phyloP scores from a whole-genome alignment of 2,888 invertebrate species.

The Ormyrus pomaceus region DNA sequence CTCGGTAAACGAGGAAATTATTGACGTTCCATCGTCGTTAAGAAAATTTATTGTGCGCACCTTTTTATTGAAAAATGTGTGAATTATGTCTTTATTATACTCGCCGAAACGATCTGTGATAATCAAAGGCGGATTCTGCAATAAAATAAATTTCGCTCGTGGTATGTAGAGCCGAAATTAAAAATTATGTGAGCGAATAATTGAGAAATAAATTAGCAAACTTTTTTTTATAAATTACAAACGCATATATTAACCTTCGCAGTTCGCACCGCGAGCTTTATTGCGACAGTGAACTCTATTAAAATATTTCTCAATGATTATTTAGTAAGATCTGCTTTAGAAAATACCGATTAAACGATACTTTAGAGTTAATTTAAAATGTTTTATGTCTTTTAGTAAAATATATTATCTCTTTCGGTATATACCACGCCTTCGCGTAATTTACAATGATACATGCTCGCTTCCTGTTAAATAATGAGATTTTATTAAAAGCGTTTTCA shows the following conservation, averaged over 20 bases:
- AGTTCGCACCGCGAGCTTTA: no score
- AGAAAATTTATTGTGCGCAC: slow-evolving; percentile 20
- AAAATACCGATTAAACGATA: no score
- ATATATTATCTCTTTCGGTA: no score
- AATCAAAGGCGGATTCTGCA: slow-evolving; percentile 12
- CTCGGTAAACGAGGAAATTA: slow-evolving; percentile 14
- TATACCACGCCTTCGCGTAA: no score
- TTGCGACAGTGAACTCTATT: background rate
- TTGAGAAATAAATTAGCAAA: slow-evolving; percentile 5
- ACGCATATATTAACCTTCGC: background rate
- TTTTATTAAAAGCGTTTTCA: no score
- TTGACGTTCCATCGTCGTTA: slow-evolving; percentile 21
- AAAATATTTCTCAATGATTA: background rate
- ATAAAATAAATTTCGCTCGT: slow-evolving; percentile 24
- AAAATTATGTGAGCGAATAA: background rate
- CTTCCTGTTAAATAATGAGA: no score
- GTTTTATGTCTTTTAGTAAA: no score
- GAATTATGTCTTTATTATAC: slow-evolving; percentile 53
- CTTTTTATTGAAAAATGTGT: slow-evolving; percentile 34
- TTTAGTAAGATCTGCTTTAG: no score
- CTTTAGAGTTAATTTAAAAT: no score
- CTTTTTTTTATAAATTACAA: background rate
- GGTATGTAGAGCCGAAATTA: slow-evolving; percentile 5
- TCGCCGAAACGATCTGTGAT: slow-evolving; percentile 22
- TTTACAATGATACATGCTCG: no score